A percentile compares a stretch with the other conserved stretches of the same genome.
These are phyloP conservation scores for Brachionus koreanus DNA, from an alignment of 1,140 invertebrate species.

Conservation along the genomic window DNA sequence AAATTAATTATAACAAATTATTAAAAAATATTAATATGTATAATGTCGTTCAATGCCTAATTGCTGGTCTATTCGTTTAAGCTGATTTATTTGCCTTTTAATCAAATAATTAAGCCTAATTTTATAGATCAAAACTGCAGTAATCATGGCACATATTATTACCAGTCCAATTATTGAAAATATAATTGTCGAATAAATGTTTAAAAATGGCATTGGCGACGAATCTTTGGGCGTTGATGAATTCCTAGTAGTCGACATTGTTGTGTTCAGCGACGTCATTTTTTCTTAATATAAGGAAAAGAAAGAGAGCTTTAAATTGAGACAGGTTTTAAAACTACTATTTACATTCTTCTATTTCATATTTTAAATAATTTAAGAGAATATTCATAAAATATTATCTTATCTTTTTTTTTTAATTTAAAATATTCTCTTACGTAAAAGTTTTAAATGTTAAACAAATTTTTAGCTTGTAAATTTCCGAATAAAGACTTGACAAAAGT, in stretches of 20 bases:
- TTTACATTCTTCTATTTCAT: not conserved
- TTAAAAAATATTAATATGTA: not conserved
- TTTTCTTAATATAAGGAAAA: not conserved
- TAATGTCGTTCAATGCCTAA: not conserved
- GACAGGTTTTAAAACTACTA: not conserved
- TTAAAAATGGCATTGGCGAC: not conserved
- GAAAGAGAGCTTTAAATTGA: not conserved
- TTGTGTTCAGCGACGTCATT: not conserved
- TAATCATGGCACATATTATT: not conserved
- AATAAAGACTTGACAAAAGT: not conserved
- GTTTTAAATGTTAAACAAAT: not conserved
- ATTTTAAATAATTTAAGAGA: not conserved
- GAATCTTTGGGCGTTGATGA: not conserved
- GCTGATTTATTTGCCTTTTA: constrained; percentile 27
- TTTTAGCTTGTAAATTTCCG: not conserved
- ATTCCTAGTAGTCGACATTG: not conserved
- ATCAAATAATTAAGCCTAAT: constrained; percentile 24
- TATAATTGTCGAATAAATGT: constrained; percentile 2
- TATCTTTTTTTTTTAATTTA: not conserved
- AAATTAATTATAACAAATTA: no score
- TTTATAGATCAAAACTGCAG: not conserved
- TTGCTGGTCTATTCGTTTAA: constrained; percentile 5
- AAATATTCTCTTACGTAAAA: not conserved
- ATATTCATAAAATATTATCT: constrained; percentile 11
- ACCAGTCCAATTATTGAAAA: not conserved